Base-by-base conservation (phyloP, 1,140 invertebrate species). In the Halictus rubicundus region DNA sequence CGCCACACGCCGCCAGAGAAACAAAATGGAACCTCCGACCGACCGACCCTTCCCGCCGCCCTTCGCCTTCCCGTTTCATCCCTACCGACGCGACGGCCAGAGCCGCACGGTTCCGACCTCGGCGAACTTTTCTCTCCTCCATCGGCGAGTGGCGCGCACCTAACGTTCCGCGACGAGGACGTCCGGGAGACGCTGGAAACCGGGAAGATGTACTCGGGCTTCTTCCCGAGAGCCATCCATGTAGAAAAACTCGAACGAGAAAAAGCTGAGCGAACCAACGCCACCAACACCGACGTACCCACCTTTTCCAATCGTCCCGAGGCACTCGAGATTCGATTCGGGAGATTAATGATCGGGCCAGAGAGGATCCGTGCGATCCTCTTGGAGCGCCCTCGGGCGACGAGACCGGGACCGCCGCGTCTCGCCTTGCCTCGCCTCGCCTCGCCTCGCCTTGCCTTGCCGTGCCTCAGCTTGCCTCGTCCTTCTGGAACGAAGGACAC, bases 1-100 rank as follows among this genome's bases (percentile, higher is more conserved):
- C 89, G 91, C 91, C 92, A 93, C 93, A 94, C 92, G 92, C 93
- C 92, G 92, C 81, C 93, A 93, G 92, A 93, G 92, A 93, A 93
- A 93, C 92, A 93, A 93, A 93, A 93, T 93, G 92, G 92, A 92
- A 90, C 91, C 87, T 85, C 85, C 91, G 90, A 92, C 89, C 90
- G 85, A 84, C 89, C 90, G 87, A 87, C 87, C 88, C 87, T 73
- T 52, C 87, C 84, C 80, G 83, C 42, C 84, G 23, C n/a, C 64
- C 63, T 77, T 65, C 61, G 54, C 68, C 76, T 69, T 77, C 68
- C 72, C 73, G 23, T 66, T 75, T 65, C 63, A 59, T 61, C 64
- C 59, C 74, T 66, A 59, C 66, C 71, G 71, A 68, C 78, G 59
- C 69, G 49, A 63, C 49, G 59, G 71, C 76, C 10, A 46, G 68